phyloP scores from a whole-genome alignment of 2,888 invertebrate species.

The Pollenia labialis region DNA sequence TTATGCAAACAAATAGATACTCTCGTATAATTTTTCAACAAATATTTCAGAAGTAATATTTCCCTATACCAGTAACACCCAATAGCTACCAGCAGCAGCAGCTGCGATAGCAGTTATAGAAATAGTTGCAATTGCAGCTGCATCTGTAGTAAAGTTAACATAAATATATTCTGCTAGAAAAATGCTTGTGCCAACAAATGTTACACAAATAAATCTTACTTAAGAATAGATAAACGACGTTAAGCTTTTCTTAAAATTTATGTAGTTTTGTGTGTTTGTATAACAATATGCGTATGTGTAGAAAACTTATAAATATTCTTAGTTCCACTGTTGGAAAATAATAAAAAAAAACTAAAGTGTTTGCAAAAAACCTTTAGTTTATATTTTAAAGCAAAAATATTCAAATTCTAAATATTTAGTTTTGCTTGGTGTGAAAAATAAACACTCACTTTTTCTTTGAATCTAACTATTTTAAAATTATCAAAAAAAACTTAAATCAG shows the following conservation, averaged over 20 bases:
- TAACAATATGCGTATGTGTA: constrained; percentile 34
- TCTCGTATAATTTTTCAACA: constrained; percentile 9
- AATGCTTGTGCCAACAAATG: constrained; percentile 72
- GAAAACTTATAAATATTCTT: background rate
- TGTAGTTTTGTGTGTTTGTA: constrained; percentile 45
- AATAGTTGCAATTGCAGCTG: constrained; percentile 1
- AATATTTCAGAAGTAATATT: constrained; percentile 35
- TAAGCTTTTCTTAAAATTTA: constrained; percentile 72
- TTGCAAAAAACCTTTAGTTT: background rate
- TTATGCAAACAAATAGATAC: constrained; percentile 46
- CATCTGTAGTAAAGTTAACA: constrained; percentile 5
- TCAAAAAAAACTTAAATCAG: too few species aligned
- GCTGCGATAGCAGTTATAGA: constrained; percentile 19
- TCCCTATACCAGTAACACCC: background rate
- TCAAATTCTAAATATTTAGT: too few species aligned
- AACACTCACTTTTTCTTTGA: too few species aligned
- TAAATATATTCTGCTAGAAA: constrained; percentile 50
- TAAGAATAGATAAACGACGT: constrained; percentile 76
- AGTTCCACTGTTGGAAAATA: constrained; percentile 6
- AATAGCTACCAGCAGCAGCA: constrained; percentile 14
- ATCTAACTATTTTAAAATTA: too few species aligned
- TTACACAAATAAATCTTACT: constrained; percentile 75
- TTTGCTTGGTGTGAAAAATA: too few species aligned
- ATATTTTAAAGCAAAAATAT: background rate
- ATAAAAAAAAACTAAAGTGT: constrained; percentile 18